These are phyloP conservation scores for Antigone vipio DNA, from an alignment of 2,113 vertebrate species.

Conservation along the genomic window DNA sequence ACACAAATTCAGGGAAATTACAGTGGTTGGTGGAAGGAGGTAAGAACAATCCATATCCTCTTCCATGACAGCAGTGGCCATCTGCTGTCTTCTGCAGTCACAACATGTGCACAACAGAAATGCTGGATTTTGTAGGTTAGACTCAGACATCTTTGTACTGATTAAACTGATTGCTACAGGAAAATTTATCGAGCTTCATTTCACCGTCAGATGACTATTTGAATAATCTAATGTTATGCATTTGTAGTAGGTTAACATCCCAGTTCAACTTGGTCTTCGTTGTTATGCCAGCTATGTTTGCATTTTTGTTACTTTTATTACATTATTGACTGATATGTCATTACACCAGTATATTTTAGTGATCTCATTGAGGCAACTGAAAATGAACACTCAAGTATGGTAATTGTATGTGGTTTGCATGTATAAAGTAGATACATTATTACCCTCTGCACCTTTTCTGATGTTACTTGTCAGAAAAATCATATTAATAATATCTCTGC, in stretches of 20 bases:
- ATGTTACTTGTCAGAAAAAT: neutral
- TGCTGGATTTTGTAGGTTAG: neutral
- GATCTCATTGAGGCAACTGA: neutral
- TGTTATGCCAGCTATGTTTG: neutral
- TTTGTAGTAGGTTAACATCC: neutral
- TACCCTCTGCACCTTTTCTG: neutral
- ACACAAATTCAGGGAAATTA: neutral
- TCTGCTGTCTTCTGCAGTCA: neutral
- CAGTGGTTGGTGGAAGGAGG: neutral
- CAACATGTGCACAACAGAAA: neutral
- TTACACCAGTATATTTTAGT: neutral
- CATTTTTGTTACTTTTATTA: neutral
- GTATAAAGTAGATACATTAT: neutral
- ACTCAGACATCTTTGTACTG: neutral
- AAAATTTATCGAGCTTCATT: neutral
- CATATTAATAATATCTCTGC: neutral
- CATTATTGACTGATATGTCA: neutral
- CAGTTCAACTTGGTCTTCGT: neutral
- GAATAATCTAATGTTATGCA: neutral
- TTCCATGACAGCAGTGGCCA: neutral
- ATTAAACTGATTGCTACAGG: neutral
- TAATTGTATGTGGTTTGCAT: neutral
- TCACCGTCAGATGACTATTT: neutral
- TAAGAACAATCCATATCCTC: neutral
- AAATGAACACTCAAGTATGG: neutral